These are phyloP conservation scores for Eueides isabella DNA, from an alignment of 1,140 invertebrate species.

Conservation along the genomic window DNA sequence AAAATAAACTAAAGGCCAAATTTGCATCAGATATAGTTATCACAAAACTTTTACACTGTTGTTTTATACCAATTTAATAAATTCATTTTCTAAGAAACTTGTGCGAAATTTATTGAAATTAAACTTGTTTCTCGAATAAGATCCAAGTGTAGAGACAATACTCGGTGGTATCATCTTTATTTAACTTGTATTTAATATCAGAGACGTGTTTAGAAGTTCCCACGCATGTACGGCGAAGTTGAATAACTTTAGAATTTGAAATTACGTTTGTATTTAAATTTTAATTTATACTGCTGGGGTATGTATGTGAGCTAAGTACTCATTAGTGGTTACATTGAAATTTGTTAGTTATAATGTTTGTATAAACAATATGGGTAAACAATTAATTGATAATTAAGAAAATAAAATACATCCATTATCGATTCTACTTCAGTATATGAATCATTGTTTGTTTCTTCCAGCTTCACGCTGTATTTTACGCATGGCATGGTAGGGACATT, in stretches of 20 bases:
- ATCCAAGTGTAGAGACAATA: constrained; percentile 68
- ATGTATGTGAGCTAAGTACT: constrained; percentile 46
- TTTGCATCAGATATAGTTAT: too few species aligned
- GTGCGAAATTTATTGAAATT: constrained; percentile 62
- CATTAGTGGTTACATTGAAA: constrained; percentile 48
- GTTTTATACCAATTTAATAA: constrained; percentile 71
- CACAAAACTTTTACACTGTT: constrained; percentile 58
- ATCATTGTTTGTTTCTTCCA: too few species aligned
- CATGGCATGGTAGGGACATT: too few species aligned
- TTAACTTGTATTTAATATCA: constrained; percentile 77
- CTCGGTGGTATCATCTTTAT: constrained; percentile 70
- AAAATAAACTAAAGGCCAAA: too few species aligned
- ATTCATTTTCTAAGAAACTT: constrained; percentile 66
- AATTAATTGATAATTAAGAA: neutral
- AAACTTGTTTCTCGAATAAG: constrained; percentile 66
- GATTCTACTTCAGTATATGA: too few species aligned
- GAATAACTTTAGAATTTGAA: constrained; percentile 61
- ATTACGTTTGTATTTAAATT: constrained; percentile 61
- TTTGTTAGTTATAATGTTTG: constrained; percentile 16
- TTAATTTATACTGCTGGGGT: constrained; percentile 50
- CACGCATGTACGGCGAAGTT: constrained; percentile 55
- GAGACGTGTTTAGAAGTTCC: constrained; percentile 66
- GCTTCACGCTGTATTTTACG: too few species aligned
- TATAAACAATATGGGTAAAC: neutral
- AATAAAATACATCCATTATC: too few species aligned